Evolutionary conservation across 1,140 invertebrate genomes (phyloP).

Genomic region (Neomicropteryx cornuta): DNA sequence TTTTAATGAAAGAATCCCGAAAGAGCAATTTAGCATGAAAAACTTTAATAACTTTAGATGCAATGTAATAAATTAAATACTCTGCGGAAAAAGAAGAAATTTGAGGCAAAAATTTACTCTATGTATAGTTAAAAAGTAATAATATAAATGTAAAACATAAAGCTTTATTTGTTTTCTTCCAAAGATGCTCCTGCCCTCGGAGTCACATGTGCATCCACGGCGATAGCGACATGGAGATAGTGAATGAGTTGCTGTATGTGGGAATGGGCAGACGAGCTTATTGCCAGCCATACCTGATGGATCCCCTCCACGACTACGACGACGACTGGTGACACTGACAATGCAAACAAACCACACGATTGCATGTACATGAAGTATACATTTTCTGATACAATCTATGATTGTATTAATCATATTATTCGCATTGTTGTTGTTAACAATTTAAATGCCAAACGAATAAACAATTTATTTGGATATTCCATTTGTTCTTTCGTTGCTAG

Average conservation of each 20-base stretch:
- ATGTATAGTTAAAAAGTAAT: conserved; percentile 7
- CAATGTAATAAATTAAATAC: conserved; percentile 21
- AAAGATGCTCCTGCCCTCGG: conserved; percentile 47
- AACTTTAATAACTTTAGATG: conserved; percentile 25
- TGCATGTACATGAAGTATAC: too few relatives aligned
- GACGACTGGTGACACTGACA: conserved; percentile 19
- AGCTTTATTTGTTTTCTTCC: conserved; percentile 47
- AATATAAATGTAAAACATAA: conserved; percentile 21
- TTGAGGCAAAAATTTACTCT: conserved; percentile 19
- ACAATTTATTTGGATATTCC: neutral
- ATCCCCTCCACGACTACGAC: too few relatives aligned
- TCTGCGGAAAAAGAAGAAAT: too few relatives aligned
- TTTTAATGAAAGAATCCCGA: neutral
- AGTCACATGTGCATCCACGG: conserved; percentile 46
- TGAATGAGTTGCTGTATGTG: conserved; percentile 44
- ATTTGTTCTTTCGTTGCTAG: neutral
- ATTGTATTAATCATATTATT: conserved; percentile 28
- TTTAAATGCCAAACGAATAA: conserved; percentile 4
- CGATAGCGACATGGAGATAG: conserved; percentile 26
- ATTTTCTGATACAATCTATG: too few relatives aligned
- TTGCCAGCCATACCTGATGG: conserved; percentile 40
- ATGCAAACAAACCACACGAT: too few relatives aligned
- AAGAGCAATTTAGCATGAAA: conserved; percentile 6
- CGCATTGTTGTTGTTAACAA: conserved; percentile 5
- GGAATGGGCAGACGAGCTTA: conserved; percentile 44